Evolutionary conservation across 2,113 vertebrate species (phyloP).

Genomic region (Otus sunia): DNA sequence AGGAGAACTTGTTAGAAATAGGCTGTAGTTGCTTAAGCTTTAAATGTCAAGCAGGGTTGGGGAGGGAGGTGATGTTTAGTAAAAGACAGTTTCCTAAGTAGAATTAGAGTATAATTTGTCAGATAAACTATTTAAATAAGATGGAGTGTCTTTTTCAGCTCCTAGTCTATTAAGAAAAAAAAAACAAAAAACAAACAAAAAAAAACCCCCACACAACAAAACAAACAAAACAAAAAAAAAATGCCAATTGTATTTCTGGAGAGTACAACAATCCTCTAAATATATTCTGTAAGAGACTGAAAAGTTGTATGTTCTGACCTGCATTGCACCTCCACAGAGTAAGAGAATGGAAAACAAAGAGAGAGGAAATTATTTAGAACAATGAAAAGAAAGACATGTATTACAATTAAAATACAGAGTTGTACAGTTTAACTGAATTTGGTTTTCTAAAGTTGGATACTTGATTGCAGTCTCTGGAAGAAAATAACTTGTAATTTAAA

Average conservation of each 20-base stretch:
- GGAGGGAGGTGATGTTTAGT: background rate
- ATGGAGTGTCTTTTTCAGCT: slow-evolving; percentile 44
- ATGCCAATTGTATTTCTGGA: slow-evolving; percentile 6
- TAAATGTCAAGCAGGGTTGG: slow-evolving; percentile 55
- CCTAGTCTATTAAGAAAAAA: background rate
- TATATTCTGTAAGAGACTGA: background rate
- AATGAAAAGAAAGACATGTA: background rate
- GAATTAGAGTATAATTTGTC: slow-evolving; percentile 46
- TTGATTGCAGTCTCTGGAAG: background rate
- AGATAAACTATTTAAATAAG: slow-evolving; percentile 47
- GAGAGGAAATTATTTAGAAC: background rate
- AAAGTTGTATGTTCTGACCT: background rate
- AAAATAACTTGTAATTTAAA: background rate
- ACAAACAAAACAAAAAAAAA: background rate
- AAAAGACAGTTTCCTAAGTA: slow-evolving; percentile 49
- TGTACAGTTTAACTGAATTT: background rate
- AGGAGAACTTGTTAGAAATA: slow-evolving; percentile 47
- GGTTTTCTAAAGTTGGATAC: background rate
- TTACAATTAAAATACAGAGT: background rate
- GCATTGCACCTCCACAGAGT: background rate
- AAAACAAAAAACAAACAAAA: background rate
- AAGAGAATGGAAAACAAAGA: background rate
- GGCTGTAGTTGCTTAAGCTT: slow-evolving; percentile 55
- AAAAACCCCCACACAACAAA: too few relatives aligned
- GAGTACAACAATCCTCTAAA: background rate